Conservation (phyloP, 1,140 invertebrate species). For the Macrostomum lignano region DNA sequence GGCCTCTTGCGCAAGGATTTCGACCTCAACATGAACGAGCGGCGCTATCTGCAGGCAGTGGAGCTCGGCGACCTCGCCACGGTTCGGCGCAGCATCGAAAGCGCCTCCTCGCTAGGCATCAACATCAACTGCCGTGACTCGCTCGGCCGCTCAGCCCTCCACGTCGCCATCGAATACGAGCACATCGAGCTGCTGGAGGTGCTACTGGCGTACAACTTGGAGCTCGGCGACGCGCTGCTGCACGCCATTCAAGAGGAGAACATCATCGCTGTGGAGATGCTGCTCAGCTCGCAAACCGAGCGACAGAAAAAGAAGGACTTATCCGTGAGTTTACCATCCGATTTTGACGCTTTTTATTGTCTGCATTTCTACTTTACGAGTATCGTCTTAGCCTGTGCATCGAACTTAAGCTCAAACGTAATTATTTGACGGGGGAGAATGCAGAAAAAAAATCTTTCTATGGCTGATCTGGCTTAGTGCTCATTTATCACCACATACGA, state of each 20-base stretch:
- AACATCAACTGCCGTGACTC: slow-evolving; percentile 80
- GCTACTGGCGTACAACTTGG: slow-evolving; percentile 53
- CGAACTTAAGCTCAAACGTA: too few species aligned
- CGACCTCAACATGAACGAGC: too few species aligned
- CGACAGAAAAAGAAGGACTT: slow-evolving; percentile 14
- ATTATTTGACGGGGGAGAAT: too few species aligned
- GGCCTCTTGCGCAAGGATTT: too few species aligned
- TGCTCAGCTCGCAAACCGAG: slow-evolving; percentile 55
- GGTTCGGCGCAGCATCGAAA: not conserved
- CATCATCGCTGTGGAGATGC: slow-evolving; percentile 64
- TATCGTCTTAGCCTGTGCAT: too few species aligned
- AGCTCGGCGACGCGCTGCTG: slow-evolving; percentile 43
- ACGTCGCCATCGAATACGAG: slow-evolving; percentile 65
- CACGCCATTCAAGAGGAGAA: slow-evolving; percentile 75
- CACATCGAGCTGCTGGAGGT: slow-evolving; percentile 65
- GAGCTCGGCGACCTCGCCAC: slow-evolving; percentile 21
- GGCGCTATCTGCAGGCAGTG: slow-evolving; percentile 24
- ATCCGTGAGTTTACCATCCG: too few species aligned
- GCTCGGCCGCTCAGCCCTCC: slow-evolving; percentile 36
- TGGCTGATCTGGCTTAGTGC: too few species aligned
- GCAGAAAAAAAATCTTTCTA: too few species aligned
- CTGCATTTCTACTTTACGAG: too few species aligned
- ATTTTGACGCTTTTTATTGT: too few species aligned
- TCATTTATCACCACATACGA: too few species aligned
- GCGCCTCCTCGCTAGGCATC: slow-evolving; percentile 23